A percentile compares a stretch with the other conserved stretches of the same genome.
phyloP scores from a whole-genome alignment of 2,888 invertebrate genomes.

The Chesias legatella region DNA sequence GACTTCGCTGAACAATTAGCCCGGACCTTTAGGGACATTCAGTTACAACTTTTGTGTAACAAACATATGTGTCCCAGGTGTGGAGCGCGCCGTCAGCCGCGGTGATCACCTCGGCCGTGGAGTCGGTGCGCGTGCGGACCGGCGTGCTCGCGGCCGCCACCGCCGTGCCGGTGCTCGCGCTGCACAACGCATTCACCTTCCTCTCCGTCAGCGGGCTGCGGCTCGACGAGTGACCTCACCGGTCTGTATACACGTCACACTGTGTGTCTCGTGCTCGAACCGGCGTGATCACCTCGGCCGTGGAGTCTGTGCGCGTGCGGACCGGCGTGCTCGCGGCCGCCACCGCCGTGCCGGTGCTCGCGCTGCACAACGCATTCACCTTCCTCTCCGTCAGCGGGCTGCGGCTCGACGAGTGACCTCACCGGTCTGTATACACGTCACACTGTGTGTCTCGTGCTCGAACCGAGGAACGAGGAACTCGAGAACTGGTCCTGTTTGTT shows the following conservation, averaged over 20 bases:
- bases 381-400: conserved; percentile 92
- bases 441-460: too few relatives aligned
- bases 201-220: conserved; percentile 91
- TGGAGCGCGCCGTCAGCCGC: conserved; percentile 61
- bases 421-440: too few relatives aligned
- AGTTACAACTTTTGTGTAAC: too few relatives aligned
- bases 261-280: too few relatives aligned
- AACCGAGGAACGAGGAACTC: too few relatives aligned
- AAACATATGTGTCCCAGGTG: too few relatives aligned
- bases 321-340: conserved; percentile 80
- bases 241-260: too few relatives aligned
- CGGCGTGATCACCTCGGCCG: conserved; percentile 27
- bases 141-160: conserved; percentile 83
- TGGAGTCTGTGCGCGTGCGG: conserved; percentile 39
- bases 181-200: conserved; percentile 90
- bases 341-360: conserved; percentile 88
- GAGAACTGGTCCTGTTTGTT: too few relatives aligned
- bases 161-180: conserved; percentile 88
- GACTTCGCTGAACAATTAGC: too few relatives aligned
- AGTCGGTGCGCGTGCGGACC: conserved; percentile 43
- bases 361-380: conserved; percentile 89
- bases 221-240: conserved; percentile 76
- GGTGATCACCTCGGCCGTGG: conserved; percentile 27
- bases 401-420: conserved; percentile 82
- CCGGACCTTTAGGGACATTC: too few relatives aligned